A percentile compares a stretch with the other conserved stretches of the same genome.
Evolutionary conservation across 1,140 invertebrate genomes (phyloP).

Genomic region (Caenorhabditis briggsae): DNA sequence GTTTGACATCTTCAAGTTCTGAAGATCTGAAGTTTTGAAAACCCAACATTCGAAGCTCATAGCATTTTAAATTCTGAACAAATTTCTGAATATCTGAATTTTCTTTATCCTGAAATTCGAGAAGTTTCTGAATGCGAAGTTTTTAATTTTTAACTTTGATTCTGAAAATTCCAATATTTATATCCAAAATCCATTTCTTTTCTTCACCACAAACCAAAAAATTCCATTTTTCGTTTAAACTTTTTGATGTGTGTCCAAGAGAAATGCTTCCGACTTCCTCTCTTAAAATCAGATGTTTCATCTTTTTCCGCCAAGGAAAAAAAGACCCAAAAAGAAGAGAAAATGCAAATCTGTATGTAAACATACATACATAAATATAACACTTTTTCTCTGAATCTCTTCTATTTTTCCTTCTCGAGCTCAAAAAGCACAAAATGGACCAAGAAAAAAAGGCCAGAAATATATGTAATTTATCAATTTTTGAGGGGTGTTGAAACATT

Average conservation of each 20-base stretch:
- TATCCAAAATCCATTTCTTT: no score
- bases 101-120: no score
- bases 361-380: slow-evolving; percentile 45
- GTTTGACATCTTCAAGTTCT: no score
- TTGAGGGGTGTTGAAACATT: slow-evolving; percentile 10
- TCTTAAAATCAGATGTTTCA: slow-evolving; percentile 38
- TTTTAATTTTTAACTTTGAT: no score
- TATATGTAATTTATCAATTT: neutral
- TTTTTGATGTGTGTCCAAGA: slow-evolving; percentile 1
- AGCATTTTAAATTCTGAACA: no score
- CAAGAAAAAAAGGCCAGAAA: neutral
- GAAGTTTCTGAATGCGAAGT: no score
- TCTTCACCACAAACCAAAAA: neutral
- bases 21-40: no score
- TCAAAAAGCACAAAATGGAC: neutral
- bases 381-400: neutral
- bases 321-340: no score
- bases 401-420: neutral
- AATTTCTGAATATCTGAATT: no score
- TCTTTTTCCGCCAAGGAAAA: slow-evolving; percentile 13
- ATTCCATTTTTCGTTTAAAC: neutral
- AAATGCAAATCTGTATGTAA: slow-evolving; percentile 37
- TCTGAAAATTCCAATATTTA: no score
- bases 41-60: no score
- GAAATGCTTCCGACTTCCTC: neutral